Conservation (phyloP, 2,888 invertebrate species). For the Drosophila formosana region DNA sequence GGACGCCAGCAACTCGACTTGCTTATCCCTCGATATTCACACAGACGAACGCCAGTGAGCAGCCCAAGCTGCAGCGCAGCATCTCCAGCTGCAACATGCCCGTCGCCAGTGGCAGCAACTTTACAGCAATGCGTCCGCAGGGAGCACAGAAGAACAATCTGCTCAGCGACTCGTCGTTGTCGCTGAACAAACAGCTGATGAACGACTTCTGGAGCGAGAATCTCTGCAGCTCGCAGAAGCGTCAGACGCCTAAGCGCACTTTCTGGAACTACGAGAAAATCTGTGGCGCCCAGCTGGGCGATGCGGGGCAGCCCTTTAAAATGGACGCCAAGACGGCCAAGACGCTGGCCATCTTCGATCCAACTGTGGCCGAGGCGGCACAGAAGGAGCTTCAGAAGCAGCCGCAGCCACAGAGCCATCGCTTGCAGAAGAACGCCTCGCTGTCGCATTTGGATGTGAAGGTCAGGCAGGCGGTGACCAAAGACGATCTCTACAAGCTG, state of each 20-base stretch:
- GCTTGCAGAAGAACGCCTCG: constrained; percentile 84
- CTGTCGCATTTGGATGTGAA: constrained; percentile 84
- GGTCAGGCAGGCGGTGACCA: constrained; percentile 84
- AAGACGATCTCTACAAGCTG: constrained; percentile 85
- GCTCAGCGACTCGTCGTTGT: constrained; percentile 79
- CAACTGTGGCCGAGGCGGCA: constrained; percentile 83
- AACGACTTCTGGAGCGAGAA: constrained; percentile 85
- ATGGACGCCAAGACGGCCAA: constrained; percentile 83
- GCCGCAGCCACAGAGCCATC: constrained; percentile 64
- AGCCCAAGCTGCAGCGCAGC: constrained; percentile 82
- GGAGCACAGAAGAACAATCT: constrained; percentile 36
- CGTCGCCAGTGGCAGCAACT: constrained; percentile 23
- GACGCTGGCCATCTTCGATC: constrained; percentile 83
- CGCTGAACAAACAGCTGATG: constrained; percentile 83
- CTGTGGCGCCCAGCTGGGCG: constrained; percentile 76
- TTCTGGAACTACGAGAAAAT: constrained; percentile 85
- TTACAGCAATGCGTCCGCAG: constrained; percentile 1
- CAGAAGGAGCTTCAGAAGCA: constrained; percentile 78
- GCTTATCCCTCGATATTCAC: constrained; percentile 83
- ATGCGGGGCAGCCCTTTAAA: constrained; percentile 79
- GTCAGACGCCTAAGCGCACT: constrained; percentile 81
- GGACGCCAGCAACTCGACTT: constrained; percentile 63
- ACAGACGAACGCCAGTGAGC: constrained; percentile 35
- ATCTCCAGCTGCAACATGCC: constrained; percentile 84
- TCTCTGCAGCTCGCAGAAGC: constrained; percentile 79